Evolutionary conservation across 2,797 vertebrate species (phyloP).

Genomic region (Chaetophractus vellerosus): DNA sequence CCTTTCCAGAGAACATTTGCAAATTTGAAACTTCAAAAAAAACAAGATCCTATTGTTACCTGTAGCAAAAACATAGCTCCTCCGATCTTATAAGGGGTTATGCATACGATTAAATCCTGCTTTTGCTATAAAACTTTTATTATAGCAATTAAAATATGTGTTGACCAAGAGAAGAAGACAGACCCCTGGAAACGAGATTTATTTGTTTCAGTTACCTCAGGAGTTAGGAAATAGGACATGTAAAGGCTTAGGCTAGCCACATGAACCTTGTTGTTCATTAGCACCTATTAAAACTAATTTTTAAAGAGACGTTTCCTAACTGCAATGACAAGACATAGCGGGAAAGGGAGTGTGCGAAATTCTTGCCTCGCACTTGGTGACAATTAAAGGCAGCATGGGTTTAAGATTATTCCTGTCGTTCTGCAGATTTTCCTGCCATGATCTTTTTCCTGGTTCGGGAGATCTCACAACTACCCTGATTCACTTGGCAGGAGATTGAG

Average conservation of each 20-base stretch:
- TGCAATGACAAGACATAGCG: slow-evolving; percentile 35
- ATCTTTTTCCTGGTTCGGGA: neutral
- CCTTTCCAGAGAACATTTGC: slow-evolving; percentile 67
- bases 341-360: slow-evolving; percentile 44
- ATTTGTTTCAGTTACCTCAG: neutral
- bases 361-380: neutral
- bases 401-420: neutral
- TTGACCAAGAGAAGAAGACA: neutral
- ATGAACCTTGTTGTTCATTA: slow-evolving; percentile 10
- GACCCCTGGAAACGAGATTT: neutral
- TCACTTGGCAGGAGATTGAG: neutral
- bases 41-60: slow-evolving; percentile 32
- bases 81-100: slow-evolving; percentile 68
- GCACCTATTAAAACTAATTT: slow-evolving; percentile 48
- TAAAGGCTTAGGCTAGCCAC: neutral
- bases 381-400: neutral
- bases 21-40: slow-evolving; percentile 70
- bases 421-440: neutral
- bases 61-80: slow-evolving; percentile 58
- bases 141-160: slow-evolving; percentile 63
- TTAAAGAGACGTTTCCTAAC: neutral
- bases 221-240: slow-evolving; percentile 27
- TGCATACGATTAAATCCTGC: slow-evolving; percentile 33
- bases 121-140: slow-evolving; percentile 71
- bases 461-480: neutral